Conservation (phyloP, 92 coral and sea anemone species). For the Zoanthus sansibaricus region DNA sequence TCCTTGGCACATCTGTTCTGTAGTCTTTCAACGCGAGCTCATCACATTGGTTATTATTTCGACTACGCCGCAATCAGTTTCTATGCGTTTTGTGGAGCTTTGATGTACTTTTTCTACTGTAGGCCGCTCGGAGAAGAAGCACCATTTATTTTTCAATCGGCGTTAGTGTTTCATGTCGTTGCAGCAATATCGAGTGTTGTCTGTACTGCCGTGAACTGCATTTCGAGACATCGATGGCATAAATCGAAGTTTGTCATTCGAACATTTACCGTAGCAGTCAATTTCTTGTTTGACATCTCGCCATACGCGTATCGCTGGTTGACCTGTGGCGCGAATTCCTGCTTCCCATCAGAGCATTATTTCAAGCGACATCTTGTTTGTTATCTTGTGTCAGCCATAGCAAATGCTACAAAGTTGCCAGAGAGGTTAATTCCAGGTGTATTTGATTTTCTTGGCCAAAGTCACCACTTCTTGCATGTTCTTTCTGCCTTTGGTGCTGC, state of each 20-base stretch:
- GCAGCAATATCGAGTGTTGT: slow-evolving; percentile 18
- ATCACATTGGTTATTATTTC: slow-evolving; percentile 52
- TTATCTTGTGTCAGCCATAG: slow-evolving; percentile 37
- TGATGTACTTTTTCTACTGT: slow-evolving; percentile 58
- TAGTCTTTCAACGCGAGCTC: slow-evolving; percentile 52
- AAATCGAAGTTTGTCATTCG: slow-evolving; percentile 25
- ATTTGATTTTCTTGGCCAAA: slow-evolving; percentile 38
- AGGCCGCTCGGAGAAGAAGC: slow-evolving; percentile 52
- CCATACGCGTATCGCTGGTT: slow-evolving; percentile 41
- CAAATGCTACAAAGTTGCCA: slow-evolving; percentile 36
- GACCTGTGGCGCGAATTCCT: background rate
- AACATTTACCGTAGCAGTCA: slow-evolving; percentile 13
- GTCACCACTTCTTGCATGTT: slow-evolving; percentile 34
- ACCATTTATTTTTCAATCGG: slow-evolving; percentile 34
- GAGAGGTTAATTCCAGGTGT: slow-evolving; percentile 44
- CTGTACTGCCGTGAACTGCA: slow-evolving; percentile 30
- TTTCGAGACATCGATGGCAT: slow-evolving; percentile 46
- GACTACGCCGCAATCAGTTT: slow-evolving; percentile 62
- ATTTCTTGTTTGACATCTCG: slow-evolving; percentile 12
- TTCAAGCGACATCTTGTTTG: slow-evolving; percentile 44
- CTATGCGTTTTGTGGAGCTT: slow-evolving; percentile 56
- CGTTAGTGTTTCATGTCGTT: slow-evolving; percentile 3
- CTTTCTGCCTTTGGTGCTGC: slow-evolving; percentile 35
- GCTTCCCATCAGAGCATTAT: slow-evolving; percentile 2
- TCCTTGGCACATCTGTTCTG: slow-evolving; percentile 60